Evolutionary conservation across 2,113 vertebrate genomes (phyloP).

Genomic region (Cyphotilapia sp.): DNA sequence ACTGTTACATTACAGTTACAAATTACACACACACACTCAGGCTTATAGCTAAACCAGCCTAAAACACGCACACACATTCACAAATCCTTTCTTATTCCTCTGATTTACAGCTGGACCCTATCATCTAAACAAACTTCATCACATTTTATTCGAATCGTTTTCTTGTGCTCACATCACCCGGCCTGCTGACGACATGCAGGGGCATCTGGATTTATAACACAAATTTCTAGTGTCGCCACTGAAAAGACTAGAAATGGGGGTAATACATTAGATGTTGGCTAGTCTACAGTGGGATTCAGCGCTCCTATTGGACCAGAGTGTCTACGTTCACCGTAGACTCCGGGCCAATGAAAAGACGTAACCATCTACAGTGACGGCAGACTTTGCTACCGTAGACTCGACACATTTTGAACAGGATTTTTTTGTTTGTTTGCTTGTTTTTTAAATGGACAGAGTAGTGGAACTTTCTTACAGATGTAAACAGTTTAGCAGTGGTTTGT

Average conservation of each 20-base stretch:
- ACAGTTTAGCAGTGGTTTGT: background rate
- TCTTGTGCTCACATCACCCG: background rate
- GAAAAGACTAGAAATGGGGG: background rate
- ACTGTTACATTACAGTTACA: background rate
- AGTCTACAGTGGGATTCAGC: background rate
- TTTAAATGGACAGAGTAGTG: background rate
- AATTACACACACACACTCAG: background rate
- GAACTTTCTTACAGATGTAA: background rate
- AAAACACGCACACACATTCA: background rate
- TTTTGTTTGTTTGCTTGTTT: rapidly evolving
- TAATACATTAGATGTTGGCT: background rate
- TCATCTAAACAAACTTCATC: background rate
- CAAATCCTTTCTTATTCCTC: background rate
- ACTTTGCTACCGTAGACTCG: background rate
- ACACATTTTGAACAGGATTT: background rate
- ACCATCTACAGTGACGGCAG: rapidly evolving
- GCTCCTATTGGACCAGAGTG: background rate
- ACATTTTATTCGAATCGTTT: background rate
- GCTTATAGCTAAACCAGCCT: background rate
- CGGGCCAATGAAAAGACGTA: background rate
- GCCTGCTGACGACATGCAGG: background rate
- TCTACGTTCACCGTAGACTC: rapidly evolving
- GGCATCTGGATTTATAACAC: background rate
- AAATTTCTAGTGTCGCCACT: background rate
- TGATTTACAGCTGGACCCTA: background rate